Conservation (phyloP, 2,797 vertebrate genomes). For the Cirrhinus mrigala region DNA sequence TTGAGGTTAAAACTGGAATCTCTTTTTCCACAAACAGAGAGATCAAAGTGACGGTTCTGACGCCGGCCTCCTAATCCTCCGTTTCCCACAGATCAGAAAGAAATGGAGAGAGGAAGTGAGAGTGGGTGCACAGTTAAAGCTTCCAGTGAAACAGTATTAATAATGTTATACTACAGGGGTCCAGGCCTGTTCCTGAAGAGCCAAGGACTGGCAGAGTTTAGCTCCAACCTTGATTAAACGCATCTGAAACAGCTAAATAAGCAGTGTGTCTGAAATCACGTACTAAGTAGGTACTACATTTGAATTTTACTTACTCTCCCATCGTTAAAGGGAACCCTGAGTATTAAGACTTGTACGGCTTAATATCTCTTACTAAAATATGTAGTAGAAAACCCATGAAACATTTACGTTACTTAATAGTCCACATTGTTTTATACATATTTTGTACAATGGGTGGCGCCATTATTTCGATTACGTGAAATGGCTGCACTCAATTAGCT, state of each 20-base stretch:
- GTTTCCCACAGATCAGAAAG: slow-evolving; percentile 2
- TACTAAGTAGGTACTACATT: too few species aligned
- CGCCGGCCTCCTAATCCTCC: neutral
- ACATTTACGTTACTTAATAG: too few species aligned
- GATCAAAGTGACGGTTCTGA: slow-evolving; percentile 11
- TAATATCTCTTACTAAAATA: too few species aligned
- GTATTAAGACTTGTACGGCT: too few species aligned
- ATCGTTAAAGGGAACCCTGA: too few species aligned
- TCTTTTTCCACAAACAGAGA: neutral
- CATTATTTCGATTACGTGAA: too few species aligned
- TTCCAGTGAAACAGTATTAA: neutral
- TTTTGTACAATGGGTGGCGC: too few species aligned
- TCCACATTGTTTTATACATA: too few species aligned
- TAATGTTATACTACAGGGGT: neutral
- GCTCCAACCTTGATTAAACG: neutral
- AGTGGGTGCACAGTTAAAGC: neutral
- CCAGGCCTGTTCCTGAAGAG: neutral
- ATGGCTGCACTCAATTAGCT: too few species aligned
- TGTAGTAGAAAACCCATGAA: too few species aligned
- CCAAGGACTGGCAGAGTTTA: neutral
- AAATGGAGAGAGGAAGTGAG: neutral
- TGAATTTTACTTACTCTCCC: too few species aligned
- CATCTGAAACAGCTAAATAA: neutral
- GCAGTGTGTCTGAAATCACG: neutral
- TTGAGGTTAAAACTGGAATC: slow-evolving; percentile 24